Evolutionary conservation across 1,140 invertebrate genomes (phyloP), one percentile per base, ranked within the genome.

Genomic region (Oryctes rhinoceros): DNA sequence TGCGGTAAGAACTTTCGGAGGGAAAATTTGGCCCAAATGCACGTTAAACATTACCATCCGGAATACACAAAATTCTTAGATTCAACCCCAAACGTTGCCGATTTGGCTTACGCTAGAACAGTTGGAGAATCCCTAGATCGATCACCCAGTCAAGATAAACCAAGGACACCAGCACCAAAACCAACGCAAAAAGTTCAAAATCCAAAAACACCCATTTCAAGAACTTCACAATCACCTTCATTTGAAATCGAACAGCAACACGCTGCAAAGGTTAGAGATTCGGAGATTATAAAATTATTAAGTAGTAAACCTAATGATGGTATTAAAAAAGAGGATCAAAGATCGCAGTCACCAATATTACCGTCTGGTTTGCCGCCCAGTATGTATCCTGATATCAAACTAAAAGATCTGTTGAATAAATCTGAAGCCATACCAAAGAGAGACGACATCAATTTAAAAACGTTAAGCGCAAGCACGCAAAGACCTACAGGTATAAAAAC

Each of bases 1-100:
- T 98, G 96, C 86, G 91, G 90, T 13, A 98, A 98, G 88, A 94
- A 93, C 81, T 98, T 97, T 86, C 90, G 97, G 20, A 97, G 97
- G 86, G 95, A 97, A 84, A 96, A 95, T 83, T 90, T 97, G 37
- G 88, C 97, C 2, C 92, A 94, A 87, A 96, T 97, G 92, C 96
- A 97, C 84, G 93, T 97, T n/a, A 96, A 96, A 83, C 95, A 97
- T 87, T 97, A 96, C 85, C 96, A 97, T 88, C 91, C 92, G 1
- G 94, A 96, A 82, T 91, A 94, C 81, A 92, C 91, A 0, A 92
- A 95, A 84, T 92, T 93, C 86, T 87, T 96, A 59, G 94, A 94
- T 6, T 91, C 91, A 7, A 95, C 94, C 3, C 94, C 95, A 18
- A 96, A 96, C 88, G 95, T 97, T 77, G 91, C 94, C 30, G 95